A percentile compares a stretch with the other conserved stretches of the same genome.
Evolutionary conservation across 2,888 invertebrate genomes (phyloP).

Genomic region (Volucella zonaria): DNA sequence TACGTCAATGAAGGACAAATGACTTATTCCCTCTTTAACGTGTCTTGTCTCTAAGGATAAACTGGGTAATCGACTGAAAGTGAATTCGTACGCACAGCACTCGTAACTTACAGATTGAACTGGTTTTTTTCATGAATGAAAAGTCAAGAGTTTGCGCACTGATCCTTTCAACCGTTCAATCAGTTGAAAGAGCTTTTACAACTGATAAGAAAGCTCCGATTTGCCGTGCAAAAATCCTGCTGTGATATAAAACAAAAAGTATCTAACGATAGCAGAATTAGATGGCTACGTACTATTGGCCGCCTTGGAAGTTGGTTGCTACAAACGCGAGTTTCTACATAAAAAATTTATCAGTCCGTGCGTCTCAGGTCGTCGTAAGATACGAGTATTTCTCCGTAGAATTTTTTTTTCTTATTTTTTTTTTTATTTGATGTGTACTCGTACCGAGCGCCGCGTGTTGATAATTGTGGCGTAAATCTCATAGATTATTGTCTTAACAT

Average conservation of each 20-base stretch:
- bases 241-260: slow-evolving; percentile 32
- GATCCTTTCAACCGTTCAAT: slow-evolving; percentile 8
- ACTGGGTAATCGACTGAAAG: neutral
- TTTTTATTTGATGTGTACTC: neutral
- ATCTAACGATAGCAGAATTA: slow-evolving; percentile 7
- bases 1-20: neutral
- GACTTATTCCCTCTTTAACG: too few relatives aligned
- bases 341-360: too few relatives aligned
- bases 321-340: neutral
- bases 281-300: slow-evolving; percentile 38
- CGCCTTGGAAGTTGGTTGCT: neutral
- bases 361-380: too few relatives aligned
- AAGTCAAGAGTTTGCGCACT: slow-evolving; percentile 52
- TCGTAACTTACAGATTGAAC: neutral
- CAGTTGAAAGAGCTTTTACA: slow-evolving; percentile 30
- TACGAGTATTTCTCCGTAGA: too few relatives aligned
- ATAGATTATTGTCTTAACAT: slow-evolving; percentile 54
- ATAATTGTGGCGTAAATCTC: slow-evolving; percentile 32
- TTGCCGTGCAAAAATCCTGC: slow-evolving; percentile 25
- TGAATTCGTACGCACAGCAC: neutral
- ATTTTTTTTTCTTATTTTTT: neutral
- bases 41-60: too few relatives aligned
- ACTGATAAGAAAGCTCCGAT: slow-evolving; percentile 60
- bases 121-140: slow-evolving; percentile 42
- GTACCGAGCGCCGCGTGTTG: slow-evolving; percentile 2